Conservation (phyloP, 2,797 vertebrate species). For the Lepilemur ruficaudatus region DNA sequence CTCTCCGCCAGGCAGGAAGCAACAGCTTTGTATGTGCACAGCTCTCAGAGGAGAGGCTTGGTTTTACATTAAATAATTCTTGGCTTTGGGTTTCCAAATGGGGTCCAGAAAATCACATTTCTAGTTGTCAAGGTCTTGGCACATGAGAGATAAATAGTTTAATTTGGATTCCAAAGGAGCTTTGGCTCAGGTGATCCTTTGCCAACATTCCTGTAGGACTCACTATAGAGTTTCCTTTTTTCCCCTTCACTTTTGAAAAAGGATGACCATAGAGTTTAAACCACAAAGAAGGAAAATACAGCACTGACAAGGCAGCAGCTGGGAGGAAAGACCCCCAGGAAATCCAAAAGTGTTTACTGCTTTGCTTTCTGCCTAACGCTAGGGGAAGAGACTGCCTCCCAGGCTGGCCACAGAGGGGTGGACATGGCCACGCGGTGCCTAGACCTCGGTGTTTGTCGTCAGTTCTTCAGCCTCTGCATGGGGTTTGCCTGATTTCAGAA, state of each 20-base stretch:
- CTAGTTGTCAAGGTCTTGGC: not conserved
- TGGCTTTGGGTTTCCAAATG: not conserved
- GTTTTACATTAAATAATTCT: not conserved
- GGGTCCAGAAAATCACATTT: not conserved
- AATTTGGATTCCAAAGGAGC: not conserved
- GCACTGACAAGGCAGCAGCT: not conserved
- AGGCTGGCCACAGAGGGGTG: not conserved
- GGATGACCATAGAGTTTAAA: not conserved
- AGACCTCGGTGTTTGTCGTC: not conserved
- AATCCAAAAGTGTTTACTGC: not conserved
- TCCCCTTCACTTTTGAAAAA: not conserved
- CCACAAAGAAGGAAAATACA: not conserved
- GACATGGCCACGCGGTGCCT: not conserved
- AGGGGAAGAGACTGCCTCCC: not conserved
- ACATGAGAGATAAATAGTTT: not conserved
- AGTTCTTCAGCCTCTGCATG: not conserved
- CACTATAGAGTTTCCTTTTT: not conserved
- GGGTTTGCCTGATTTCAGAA: not conserved
- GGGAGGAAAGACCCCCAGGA: not conserved
- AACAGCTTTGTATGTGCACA: not conserved
- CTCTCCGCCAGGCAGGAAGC: not conserved
- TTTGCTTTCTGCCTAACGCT: not conserved
- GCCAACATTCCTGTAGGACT: no score
- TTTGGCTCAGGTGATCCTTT: not conserved
- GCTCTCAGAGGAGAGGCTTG: not conserved